Evolutionary conservation across 2,888 invertebrate genomes (phyloP), one percentile per base, ranked within the genome.

Genomic region (Eupithecia insigniata): DNA sequence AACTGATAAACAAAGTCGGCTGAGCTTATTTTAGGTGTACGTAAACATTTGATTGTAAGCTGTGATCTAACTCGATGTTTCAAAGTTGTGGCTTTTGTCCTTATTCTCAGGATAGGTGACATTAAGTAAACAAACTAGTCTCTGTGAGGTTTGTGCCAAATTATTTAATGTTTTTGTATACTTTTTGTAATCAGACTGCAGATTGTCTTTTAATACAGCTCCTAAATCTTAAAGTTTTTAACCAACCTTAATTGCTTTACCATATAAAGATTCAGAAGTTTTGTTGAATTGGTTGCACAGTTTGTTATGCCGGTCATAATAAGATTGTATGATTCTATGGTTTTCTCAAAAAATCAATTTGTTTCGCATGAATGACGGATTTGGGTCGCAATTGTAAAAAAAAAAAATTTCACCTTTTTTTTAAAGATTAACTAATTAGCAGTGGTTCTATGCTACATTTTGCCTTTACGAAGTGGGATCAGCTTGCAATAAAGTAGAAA

Each of bases 1-100:
- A 99, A 92, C 96, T 99, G 74, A 98, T 99, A 84, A 95, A 95
- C 81, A 94, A 93, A 90, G 94, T 94, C 73, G 91, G 91, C 69
- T 93, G 88, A 93, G 82, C 76, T 82, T 82, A 83, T 83, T 83
- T 81, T 79, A 81, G 78, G 69, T 70, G 69, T 80, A 78, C 75
- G 70, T 79, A 83, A 86, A 83, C 80, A 85, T 85, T 84, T 80
- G 78, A 81, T 81, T 80, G 79, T 81, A 79, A 77, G 84, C 83
- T 87, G 85, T 87, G 85, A 85, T 84, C 80, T 85, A 86, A 83
- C 83, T 85, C 84, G 80, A 83, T 83, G 80, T 84, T 84, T 83
- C 78, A 82, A 80, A 80, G 83, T 82, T 62, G 77, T 82, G 67
- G 78, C 92, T 92, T 90, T 83, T 90, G 89, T 82, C 78, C 90